Base-by-base conservation (phyloP, 2,888 invertebrate species). In the Tillus elongatus region DNA sequence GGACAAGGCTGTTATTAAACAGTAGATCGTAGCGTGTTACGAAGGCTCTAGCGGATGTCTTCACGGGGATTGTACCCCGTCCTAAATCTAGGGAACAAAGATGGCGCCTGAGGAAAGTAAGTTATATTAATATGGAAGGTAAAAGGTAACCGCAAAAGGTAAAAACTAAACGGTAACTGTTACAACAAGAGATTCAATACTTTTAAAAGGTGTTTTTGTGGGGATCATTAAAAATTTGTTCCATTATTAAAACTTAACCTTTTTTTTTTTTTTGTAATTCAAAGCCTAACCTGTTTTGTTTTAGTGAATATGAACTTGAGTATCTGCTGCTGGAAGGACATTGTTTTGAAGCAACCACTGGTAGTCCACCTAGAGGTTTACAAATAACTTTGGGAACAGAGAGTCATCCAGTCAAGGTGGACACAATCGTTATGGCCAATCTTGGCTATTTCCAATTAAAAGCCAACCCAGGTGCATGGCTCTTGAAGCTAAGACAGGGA, bases 361-460 rank as follows among this genome's bases (percentile, higher is more conserved):
- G 92, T 35, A 90, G 92, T 49, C 96, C 96, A 1, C 97, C 98
- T 0, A 74, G 97, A 46, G 98, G 98, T 1, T 71, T 99, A n/a
- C 98, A 99, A 68, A 84, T 98, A 41, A 86, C 88, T 2, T 70
- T 99, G 33, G 95, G 95, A 30, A 87, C 90, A 0, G 77, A 82
- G 43, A 73, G 72, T n/a, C 70, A 76, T 40, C 82, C 86, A 0
- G 77, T 82, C 3, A 73, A 80, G 47, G 85, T 89, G 50, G 98
- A 98, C 66, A 98, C 98, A 11, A 97, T 97, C 51, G 97, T 98
- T n/a, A 99, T 99, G 98, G 97, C 97, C 3, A 98, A 99, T 68
- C 73, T 99, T 50, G 98, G 98, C 9, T 98, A 98, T 68, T 97
- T 98, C 72, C 92, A 93, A 68, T 70, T 98, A 15, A 97, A 97